phyloP scores from a whole-genome alignment of 2,888 invertebrate species.

The Morpho helenor region DNA sequence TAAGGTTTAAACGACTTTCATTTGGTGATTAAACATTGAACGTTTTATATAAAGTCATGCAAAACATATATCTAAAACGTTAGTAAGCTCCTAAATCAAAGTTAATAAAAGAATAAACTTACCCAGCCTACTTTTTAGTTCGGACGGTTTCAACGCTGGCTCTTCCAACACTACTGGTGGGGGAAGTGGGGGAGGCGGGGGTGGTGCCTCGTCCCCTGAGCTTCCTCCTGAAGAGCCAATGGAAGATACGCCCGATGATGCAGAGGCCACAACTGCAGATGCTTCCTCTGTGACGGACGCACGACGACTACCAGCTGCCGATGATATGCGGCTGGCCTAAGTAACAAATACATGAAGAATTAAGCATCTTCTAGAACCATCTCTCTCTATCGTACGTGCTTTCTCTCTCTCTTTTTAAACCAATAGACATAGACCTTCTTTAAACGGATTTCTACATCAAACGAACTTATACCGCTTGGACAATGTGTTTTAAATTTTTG shows the following conservation, averaged over 20 bases:
- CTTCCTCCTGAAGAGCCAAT: conserved; percentile 51
- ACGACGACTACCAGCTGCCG: conserved; percentile 67
- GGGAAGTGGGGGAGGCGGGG: conserved; percentile 84
- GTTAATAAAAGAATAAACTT: conserved; percentile 32
- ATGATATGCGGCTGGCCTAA: conserved; percentile 67
- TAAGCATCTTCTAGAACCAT: too few relatives aligned
- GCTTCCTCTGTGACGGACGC: conserved; percentile 62
- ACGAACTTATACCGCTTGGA: too few relatives aligned
- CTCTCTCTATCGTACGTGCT: too few relatives aligned
- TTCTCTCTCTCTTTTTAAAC: too few relatives aligned
- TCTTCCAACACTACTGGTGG: conserved; percentile 81
- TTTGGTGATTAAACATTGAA: too few relatives aligned
- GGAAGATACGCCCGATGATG: conserved; percentile 66
- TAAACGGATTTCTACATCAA: too few relatives aligned
- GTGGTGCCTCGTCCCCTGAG: conserved; percentile 78
- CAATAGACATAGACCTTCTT: too few relatives aligned
- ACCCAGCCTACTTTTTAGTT: conserved; percentile 74
- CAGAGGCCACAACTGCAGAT: conserved; percentile 45
- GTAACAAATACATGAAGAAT: not conserved
- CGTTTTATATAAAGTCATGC: too few relatives aligned
- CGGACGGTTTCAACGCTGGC: conserved; percentile 83
- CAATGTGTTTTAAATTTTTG: too few relatives aligned
- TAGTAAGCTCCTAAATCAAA: not conserved
- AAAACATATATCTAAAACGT: not conserved
- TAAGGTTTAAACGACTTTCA: too few relatives aligned